Conservation (phyloP, 2,113 vertebrate species). For the Sinocyclocheilus rhinocerous region DNA sequence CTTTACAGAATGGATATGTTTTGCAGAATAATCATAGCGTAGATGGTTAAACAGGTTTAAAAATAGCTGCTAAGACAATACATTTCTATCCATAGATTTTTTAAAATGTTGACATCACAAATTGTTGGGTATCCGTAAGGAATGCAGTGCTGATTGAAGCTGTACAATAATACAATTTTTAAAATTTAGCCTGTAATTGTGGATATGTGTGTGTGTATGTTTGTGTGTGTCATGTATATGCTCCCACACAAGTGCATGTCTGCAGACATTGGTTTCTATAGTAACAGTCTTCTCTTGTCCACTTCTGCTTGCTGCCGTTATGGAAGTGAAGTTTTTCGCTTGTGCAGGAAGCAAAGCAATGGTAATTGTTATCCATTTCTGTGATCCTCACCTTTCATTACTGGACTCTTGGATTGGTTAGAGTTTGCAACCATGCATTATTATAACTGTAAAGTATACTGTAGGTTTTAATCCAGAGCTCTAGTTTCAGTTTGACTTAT, state of each 20-base stretch:
- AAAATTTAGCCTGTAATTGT: not conserved
- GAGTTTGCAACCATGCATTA: not conserved
- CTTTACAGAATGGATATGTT: not conserved
- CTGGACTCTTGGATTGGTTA: not conserved
- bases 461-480: not conserved
- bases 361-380: constrained; percentile 73
- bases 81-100: not conserved
- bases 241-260: constrained; percentile 39
- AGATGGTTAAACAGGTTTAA: not conserved
- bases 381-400: not conserved
- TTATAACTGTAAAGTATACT: not conserved
- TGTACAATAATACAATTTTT: not conserved
- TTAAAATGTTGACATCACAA: not conserved
- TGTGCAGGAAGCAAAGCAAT: constrained; percentile 91
- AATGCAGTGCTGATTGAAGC: not conserved
- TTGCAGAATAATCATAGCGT: not conserved
- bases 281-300: constrained; percentile 58
- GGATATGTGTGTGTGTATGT: not conserved
- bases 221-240: constrained; percentile 25
- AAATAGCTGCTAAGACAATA: not conserved
- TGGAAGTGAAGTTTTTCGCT: constrained; percentile 93
- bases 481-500: not conserved
- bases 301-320: constrained; percentile 85
- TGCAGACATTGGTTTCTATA: constrained; percentile 54
- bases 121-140: not conserved